phyloP scores from a whole-genome alignment of 2,113 vertebrate genomes.

The Tonatia bakeri region DNA sequence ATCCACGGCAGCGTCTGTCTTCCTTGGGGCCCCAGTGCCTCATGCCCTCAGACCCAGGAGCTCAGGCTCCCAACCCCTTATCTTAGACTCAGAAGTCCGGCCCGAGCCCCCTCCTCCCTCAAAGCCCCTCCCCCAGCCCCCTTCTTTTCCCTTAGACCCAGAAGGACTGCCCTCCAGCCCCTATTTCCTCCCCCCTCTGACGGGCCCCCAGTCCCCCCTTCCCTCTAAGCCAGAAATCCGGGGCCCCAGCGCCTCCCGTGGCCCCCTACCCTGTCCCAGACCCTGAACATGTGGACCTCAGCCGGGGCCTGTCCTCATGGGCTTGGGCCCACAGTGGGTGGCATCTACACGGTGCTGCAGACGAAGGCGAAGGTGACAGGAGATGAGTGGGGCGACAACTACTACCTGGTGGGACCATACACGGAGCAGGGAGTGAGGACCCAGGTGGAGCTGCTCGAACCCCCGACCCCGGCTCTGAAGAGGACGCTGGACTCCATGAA shows the following conservation, averaged over 20 bases:
- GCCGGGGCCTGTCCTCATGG: constrained; percentile 13
- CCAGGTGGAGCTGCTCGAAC: constrained; percentile 93
- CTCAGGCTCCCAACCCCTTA: not conserved
- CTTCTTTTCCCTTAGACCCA: not conserved
- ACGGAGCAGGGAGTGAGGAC: constrained; percentile 92
- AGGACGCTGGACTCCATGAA: constrained; percentile 93
- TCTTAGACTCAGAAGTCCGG: not conserved
- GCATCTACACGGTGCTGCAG: constrained; percentile 96
- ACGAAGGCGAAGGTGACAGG: constrained; percentile 93
- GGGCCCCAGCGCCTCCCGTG: not conserved
- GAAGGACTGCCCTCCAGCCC: not conserved
- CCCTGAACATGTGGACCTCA: not conserved
- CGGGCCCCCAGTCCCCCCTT: not conserved
- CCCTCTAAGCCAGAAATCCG: not conserved
- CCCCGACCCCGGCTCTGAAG: constrained; percentile 85
- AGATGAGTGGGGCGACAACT: constrained; percentile 95
- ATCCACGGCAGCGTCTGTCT: not conserved
- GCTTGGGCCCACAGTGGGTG: constrained; percentile 84
- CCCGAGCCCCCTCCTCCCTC: not conserved
- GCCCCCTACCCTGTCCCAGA: not conserved
- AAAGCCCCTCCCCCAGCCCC: not conserved
- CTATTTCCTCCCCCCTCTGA: not conserved
- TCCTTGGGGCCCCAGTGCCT: not conserved
- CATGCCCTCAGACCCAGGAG: not conserved
- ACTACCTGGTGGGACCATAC: constrained; percentile 93